Conservation (phyloP, 2,888 invertebrate species). For the Drosophila fungiperda region DNA sequence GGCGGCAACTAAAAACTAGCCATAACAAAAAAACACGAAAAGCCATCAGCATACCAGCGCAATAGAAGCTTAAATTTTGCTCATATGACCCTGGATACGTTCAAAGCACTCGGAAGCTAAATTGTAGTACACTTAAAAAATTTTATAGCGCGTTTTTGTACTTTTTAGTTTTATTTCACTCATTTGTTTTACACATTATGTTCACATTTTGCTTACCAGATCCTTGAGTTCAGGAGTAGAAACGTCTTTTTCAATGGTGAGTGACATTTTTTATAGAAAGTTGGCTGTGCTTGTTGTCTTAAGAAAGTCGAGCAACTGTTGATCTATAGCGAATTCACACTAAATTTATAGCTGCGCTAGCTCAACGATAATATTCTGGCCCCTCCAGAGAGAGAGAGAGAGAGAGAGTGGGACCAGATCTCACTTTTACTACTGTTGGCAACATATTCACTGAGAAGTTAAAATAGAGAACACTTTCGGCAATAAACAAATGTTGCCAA, state of each 20-base stretch:
- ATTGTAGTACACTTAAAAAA: constrained; percentile 18
- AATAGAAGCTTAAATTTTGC: constrained; percentile 50
- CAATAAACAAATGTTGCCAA: constrained; percentile 45
- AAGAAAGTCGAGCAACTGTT: constrained; percentile 55
- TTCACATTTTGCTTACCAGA: constrained; percentile 70
- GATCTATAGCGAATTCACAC: constrained; percentile 11
- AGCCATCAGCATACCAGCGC: constrained; percentile 19
- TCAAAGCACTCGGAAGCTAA: constrained; percentile 63
- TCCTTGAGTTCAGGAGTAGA: constrained; percentile 79
- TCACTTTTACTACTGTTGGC: constrained; percentile 29
- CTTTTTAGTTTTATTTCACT: neutral
- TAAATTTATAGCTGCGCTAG: constrained; percentile 42
- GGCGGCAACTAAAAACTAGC: constrained; percentile 61
- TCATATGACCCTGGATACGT: constrained; percentile 56
- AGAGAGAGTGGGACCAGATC: constrained; percentile 20
- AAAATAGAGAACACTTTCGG: neutral
- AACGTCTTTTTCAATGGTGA: constrained; percentile 75
- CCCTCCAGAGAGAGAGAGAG: constrained; percentile 10
- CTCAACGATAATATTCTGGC: constrained; percentile 25
- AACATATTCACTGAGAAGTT: constrained; percentile 10
- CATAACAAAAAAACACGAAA: constrained; percentile 54
- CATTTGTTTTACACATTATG: constrained; percentile 3
- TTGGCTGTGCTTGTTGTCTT: constrained; percentile 37
- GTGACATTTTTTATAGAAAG: constrained; percentile 63
- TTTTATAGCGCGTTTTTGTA: neutral